Conservation (phyloP, 2,797 vertebrate species). For the Pagetopsis macropterus region DNA sequence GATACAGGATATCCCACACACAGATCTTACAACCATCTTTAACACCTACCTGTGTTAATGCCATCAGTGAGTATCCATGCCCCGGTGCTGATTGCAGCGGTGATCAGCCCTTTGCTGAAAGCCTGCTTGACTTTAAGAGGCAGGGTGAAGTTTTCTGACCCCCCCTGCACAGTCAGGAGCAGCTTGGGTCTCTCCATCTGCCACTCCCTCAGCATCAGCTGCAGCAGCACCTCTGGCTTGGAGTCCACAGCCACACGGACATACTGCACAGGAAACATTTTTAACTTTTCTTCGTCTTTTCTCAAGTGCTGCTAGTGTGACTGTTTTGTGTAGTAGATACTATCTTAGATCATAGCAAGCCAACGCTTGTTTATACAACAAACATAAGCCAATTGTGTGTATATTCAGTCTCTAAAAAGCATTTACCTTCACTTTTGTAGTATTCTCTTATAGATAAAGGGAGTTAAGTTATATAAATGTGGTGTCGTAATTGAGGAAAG, state of each 20-base stretch:
- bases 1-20: background rate
- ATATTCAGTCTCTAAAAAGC: background rate
- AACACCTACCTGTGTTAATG: conserved; percentile 88
- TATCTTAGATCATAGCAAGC: conserved; percentile 33
- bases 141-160: conserved; percentile 91
- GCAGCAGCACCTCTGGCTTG: conserved; percentile 87
- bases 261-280: conserved; percentile 83
- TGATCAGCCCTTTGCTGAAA: conserved; percentile 93
- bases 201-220: conserved; percentile 95
- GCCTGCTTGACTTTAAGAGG: conserved; percentile 88
- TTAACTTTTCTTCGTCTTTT: conserved; percentile 1
- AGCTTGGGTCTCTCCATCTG: conserved; percentile 96
- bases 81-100: conserved; percentile 92
- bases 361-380: conserved; percentile 20
- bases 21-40: background rate
- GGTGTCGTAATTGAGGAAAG: background rate
- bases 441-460: background rate
- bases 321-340: conserved; percentile 29
- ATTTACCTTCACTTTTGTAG: background rate
- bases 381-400: conserved; percentile 9
- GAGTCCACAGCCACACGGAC: conserved; percentile 92
- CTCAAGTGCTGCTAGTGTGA: background rate
- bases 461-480: background rate
- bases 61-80: conserved; percentile 98
- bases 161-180: conserved; percentile 93